Conservation (phyloP, 2,888 invertebrate species). For the Metacarcinus magister region DNA sequence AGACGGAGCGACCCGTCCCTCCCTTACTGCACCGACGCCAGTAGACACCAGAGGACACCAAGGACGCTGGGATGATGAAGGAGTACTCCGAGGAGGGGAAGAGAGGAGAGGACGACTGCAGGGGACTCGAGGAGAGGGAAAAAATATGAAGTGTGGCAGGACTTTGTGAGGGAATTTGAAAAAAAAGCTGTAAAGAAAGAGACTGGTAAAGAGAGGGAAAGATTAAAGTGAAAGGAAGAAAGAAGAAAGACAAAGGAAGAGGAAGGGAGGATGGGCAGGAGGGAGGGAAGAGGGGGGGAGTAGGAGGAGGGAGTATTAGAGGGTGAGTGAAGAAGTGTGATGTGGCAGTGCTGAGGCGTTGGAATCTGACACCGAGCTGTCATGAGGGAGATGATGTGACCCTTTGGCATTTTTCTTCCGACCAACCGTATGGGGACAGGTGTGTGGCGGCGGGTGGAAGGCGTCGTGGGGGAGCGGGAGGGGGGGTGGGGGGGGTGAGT, state of each 20-base stretch:
- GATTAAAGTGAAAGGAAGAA: constrained; percentile 43
- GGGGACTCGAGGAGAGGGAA: constrained; percentile 57
- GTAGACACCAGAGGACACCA: constrained; percentile 37
- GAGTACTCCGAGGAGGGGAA: constrained; percentile 32
- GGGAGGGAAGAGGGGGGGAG: neutral
- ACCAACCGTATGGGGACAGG: neutral
- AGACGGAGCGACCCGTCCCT: neutral
- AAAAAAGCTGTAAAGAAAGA: constrained; percentile 54
- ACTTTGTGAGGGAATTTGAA: constrained; percentile 43
- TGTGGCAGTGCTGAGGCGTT: constrained; percentile 61
- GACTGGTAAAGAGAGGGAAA: constrained; percentile 65
- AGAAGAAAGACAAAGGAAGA: constrained; percentile 63
- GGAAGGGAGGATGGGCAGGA: constrained; percentile 51
- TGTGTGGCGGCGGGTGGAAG: neutral
- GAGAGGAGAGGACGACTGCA: constrained; percentile 57
- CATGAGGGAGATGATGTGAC: constrained; percentile 14
- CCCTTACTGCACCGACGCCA: constrained; percentile 27
- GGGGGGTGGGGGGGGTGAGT: neutral
- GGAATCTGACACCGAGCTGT: constrained; percentile 66
- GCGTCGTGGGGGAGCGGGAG: neutral
- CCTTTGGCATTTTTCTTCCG: constrained; percentile 39
- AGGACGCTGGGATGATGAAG: constrained; percentile 49
- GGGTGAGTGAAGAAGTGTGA: constrained; percentile 48
- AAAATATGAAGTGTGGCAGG: constrained; percentile 58
- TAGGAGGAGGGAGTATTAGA: neutral